Evolutionary conservation across 1,140 invertebrate species (phyloP), one percentile per base, ranked within the genome.

Genomic region (Tetraneura akinire): DNA sequence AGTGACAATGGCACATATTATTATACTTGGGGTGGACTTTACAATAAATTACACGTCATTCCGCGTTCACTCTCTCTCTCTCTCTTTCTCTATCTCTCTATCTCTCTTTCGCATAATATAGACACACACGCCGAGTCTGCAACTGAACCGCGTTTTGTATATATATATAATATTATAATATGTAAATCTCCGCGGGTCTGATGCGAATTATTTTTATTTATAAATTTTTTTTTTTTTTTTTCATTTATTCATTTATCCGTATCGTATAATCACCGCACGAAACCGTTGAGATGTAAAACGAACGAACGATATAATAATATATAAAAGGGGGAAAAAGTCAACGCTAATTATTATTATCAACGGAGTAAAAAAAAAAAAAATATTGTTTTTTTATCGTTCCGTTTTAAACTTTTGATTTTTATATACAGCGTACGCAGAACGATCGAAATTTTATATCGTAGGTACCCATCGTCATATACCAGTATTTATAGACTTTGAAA

Each of bases 1-100:
- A 45, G 47, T 51, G 53, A 78, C 74, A 78, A 78, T 78, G 23
- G 53, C 74, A 47, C 55, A 57, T 16, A 51, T 37, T 16, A 51
- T 37, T 14, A 45, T 37, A 29, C 53, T 37, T 37, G 37, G 74
- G 74, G 74, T 78, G 74, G 37, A 78, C 74, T 78, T 78, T 62
- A 78, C 74, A 60, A 78, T 78, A 78, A 78, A 78, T 78, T 78
- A 78, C 74, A 47, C 74, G 21, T 76, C 73, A 60, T 55, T 53
- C 73, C n/a, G n/a, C 32, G 32, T 37, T 37, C 3, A 3, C 32
- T 8, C 8, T 4, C 32, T 37, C 32, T 37, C 32, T 37, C 32
- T 4, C 32, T 10, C 26, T 4, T 1, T 10, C 47, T 14, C 9
- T 32, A 8, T 32, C 13, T 51, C 21, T 18, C 11, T 32, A 42